Evolutionary conservation across 2,797 vertebrate genomes (phyloP).

Genomic region (Graptemys geographica): DNA sequence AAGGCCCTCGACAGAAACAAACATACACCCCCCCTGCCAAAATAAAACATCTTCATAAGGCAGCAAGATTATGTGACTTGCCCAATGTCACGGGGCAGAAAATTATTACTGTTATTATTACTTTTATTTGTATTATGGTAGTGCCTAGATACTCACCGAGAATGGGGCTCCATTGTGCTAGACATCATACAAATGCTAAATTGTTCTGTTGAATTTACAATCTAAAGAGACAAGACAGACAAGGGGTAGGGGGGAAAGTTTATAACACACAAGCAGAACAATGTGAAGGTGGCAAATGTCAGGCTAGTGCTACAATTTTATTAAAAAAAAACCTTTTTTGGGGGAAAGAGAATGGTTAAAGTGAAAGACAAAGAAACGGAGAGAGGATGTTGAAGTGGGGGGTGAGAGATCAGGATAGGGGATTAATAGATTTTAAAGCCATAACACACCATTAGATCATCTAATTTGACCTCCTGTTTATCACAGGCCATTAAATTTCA

Average conservation of each 20-base stretch:
- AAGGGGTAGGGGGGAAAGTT: not conserved
- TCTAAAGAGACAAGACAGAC: not conserved
- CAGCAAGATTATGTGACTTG: not conserved
- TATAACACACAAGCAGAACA: not conserved
- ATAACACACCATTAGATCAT: not conserved
- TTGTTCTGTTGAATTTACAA: rapidly evolving
- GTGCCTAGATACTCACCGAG: not conserved
- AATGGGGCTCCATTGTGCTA: not conserved
- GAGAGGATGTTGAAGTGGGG: not conserved
- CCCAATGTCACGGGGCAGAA: not conserved
- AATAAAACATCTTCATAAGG: not conserved
- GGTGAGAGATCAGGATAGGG: not conserved
- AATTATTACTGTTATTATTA: not conserved
- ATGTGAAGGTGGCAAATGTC: not conserved
- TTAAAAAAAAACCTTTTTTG: not conserved
- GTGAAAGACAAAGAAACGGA: not conserved
- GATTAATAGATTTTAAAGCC: not conserved
- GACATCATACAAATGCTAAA: not conserved
- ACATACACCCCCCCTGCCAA: not conserved
- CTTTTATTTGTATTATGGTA: not conserved
- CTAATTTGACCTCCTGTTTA: no score
- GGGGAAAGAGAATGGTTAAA: not conserved
- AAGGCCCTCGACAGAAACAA: not conserved
- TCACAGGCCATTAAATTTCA: no score
- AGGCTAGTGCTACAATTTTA: not conserved